Evolutionary conservation across 2,888 invertebrate species (phyloP).

Genomic region (Amphipoea lucens): DNA sequence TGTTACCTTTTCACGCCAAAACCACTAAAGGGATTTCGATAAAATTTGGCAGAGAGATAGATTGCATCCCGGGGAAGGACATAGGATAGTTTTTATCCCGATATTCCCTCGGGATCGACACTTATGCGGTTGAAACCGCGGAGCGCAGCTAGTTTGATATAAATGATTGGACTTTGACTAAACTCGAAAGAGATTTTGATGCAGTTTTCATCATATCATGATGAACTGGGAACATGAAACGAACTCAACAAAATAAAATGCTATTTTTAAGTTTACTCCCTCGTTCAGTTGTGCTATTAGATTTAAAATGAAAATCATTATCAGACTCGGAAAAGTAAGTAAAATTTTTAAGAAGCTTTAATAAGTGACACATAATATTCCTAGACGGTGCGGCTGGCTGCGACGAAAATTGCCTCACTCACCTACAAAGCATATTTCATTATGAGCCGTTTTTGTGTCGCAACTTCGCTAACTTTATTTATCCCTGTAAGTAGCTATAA

Average conservation of each 20-base stretch:
- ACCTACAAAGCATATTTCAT: constrained; percentile 61
- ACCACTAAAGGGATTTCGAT: too few species aligned
- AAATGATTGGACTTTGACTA: background rate
- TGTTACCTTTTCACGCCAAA: too few species aligned
- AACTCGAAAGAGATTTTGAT: background rate
- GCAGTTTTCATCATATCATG: background rate
- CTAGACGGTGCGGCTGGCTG: constrained; percentile 22
- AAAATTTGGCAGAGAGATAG: too few species aligned
- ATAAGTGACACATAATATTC: constrained; percentile 29
- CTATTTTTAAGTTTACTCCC: background rate
- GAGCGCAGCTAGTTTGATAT: too few species aligned
- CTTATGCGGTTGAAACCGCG: too few species aligned
- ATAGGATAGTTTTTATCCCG: too few species aligned
- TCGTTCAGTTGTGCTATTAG: background rate
- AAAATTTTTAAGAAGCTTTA: constrained; percentile 21
- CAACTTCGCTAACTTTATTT: constrained; percentile 46
- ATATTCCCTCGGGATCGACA: too few species aligned
- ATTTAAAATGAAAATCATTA: background rate
- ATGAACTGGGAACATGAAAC: background rate
- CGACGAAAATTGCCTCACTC: constrained; percentile 62
- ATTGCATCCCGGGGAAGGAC: too few species aligned
- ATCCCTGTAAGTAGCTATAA: constrained; percentile 43
- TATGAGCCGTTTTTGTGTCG: constrained; percentile 54
- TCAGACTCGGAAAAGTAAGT: background rate
- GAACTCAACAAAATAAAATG: background rate